A percentile compares a stretch with the other conserved stretches of the same genome.
phyloP scores from a whole-genome alignment of 2,888 invertebrate genomes.

The Cabera pusaria region DNA sequence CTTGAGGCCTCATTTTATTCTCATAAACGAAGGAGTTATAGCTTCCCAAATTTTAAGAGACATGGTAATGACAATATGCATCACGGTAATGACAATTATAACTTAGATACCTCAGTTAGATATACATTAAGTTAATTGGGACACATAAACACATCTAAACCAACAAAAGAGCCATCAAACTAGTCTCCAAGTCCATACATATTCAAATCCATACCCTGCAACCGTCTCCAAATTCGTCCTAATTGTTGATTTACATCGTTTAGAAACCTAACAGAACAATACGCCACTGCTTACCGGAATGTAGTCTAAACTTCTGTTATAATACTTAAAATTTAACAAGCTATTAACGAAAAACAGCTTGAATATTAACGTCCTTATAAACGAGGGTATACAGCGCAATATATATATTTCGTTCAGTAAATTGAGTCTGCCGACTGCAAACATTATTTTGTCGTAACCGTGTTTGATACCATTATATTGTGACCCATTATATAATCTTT shows the following conservation, averaged over 20 bases:
- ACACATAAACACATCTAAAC: too few relatives aligned
- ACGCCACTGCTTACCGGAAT: conserved; percentile 62
- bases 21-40: too few relatives aligned
- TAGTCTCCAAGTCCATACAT: neutral
- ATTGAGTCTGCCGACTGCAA: conserved; percentile 44
- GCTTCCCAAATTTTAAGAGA: too few relatives aligned
- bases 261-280: conserved; percentile 55
- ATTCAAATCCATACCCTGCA: conserved; percentile 1
- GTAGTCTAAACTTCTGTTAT: conserved; percentile 67
- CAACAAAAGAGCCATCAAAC: too few relatives aligned
- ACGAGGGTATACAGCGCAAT: conserved; percentile 30
- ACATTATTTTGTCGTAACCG: conserved; percentile 46
- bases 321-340: conserved; percentile 28
- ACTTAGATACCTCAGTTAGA: too few relatives aligned
- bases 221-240: conserved; percentile 23
- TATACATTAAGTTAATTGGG: too few relatives aligned
- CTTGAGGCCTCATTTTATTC: too few relatives aligned
- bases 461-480: conserved; percentile 38
- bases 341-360: conserved; percentile 20
- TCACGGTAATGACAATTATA: too few relatives aligned
- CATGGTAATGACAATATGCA: too few relatives aligned
- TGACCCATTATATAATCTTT: conserved; percentile 38
- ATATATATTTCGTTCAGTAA: conserved; percentile 27
- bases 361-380: conserved; percentile 18
- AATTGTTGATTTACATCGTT: conserved; percentile 53